Evolutionary conservation across 2,113 vertebrate genomes (phyloP).

Genomic region (Mystacornis crossleyi): DNA sequence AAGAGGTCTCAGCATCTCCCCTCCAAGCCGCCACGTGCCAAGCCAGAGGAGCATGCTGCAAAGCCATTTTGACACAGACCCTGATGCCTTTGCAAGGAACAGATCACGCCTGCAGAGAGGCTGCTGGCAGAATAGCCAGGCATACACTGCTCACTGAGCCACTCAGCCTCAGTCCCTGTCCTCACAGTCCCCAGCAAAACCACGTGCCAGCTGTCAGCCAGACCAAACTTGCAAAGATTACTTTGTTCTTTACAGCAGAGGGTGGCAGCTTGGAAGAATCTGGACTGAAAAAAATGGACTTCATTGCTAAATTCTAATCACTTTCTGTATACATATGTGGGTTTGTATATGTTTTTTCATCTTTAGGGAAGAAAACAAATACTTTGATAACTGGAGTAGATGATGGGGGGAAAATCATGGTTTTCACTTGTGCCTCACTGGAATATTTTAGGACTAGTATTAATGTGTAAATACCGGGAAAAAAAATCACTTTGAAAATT

Average conservation of each 20-base stretch:
- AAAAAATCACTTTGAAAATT: not conserved
- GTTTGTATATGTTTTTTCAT: not conserved
- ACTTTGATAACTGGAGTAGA: not conserved
- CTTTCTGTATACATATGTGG: not conserved
- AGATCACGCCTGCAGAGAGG: not conserved
- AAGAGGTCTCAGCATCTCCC: not conserved
- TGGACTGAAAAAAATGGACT: not conserved
- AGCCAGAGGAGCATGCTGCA: accelerated
- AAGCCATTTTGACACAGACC: not conserved
- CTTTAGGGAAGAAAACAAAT: not conserved
- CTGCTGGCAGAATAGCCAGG: not conserved
- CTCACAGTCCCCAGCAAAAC: not conserved
- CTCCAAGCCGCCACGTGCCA: accelerated
- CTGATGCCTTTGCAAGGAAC: not conserved
- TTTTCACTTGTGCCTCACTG: not conserved
- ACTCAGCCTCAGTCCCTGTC: accelerated
- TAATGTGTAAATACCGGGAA: not conserved
- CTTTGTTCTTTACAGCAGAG: not conserved
- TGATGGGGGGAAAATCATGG: not conserved
- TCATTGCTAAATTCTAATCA: not conserved
- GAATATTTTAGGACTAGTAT: not conserved
- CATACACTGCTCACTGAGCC: accelerated
- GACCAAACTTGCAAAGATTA: not conserved
- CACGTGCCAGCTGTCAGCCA: accelerated
- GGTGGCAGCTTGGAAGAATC: not conserved